Evolutionary conservation across 2,888 invertebrate species (phyloP).

Genomic region (Nysson spinosus): DNA sequence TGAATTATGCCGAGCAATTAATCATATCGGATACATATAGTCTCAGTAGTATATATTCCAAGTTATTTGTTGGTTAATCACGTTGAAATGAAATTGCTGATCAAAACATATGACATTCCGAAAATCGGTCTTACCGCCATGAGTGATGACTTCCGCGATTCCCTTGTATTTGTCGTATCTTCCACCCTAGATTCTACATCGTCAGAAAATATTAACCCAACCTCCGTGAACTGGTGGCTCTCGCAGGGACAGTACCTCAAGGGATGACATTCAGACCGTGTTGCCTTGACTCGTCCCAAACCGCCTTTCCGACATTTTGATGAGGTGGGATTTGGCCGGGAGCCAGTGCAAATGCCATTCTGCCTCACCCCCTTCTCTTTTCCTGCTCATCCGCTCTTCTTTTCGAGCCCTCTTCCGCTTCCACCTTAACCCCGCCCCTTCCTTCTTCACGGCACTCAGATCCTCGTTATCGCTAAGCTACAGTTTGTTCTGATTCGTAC

Average conservation of each 20-base stretch:
- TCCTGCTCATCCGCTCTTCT: slow-evolving; percentile 15
- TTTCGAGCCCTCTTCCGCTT: slow-evolving; percentile 23
- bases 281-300: slow-evolving; percentile 61
- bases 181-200: slow-evolving; percentile 30
- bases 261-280: slow-evolving; percentile 67
- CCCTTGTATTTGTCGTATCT: slow-evolving; percentile 43
- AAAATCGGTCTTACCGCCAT: slow-evolving; percentile 25
- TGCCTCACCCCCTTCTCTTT: slow-evolving; percentile 31
- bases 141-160: slow-evolving; percentile 49
- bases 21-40: no score
- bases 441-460: slow-evolving; percentile 35
- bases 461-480: slow-evolving; percentile 56
- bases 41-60: no score
- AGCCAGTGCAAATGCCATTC: slow-evolving; percentile 68
- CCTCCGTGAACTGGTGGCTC: slow-evolving; percentile 17
- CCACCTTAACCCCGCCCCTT: slow-evolving; percentile 16
- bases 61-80: no score
- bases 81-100: slow-evolving; percentile 34
- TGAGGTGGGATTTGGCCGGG: slow-evolving; percentile 70
- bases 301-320: slow-evolving; percentile 70
- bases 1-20: no score
- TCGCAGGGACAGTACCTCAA: slow-evolving; percentile 58
- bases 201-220: slow-evolving; percentile 51
- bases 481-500: slow-evolving; percentile 54
- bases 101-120: slow-evolving; percentile 23